Base-by-base conservation (phyloP, 2,888 invertebrate genomes). In the Diarsia dahlii region DNA sequence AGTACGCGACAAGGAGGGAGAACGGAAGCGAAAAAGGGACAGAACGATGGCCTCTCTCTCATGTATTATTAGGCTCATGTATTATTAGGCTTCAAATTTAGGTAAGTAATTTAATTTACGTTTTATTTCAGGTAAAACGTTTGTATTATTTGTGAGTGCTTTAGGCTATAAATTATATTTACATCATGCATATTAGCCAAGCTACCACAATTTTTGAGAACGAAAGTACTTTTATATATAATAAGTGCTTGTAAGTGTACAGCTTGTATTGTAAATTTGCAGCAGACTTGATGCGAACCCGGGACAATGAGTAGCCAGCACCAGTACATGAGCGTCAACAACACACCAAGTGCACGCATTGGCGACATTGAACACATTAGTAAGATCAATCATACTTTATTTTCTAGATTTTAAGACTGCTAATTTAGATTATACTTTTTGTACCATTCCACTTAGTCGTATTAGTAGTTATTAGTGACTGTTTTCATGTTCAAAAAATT, bases 361-460 rank as follows among this genome's bases (percentile, higher is more conserved):
- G 97, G 97, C 80, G 97, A 97, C 90, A 97, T 97, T 90, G 97
- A 97, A 91, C 96, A 97, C 87, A 97, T 97, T 85, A 97, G 97
- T 97, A 86, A 93, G 95, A 74, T 60, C 52, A 65, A 60, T 60
- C 81, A 71, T 48, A 54, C 70, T 46, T 70, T 54, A 63, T 50
- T 69, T 72, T 62, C 54, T 79, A 39, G 15, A 28, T 62, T 54
- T 54, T 54, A 79, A 48, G 65, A 23, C 0, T 34, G 9, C 9
- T 18, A 18, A 18, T 52, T 50, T 45, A 10, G 18, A 10, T 46
- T 60, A 2, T 60, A 72, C 28, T 18, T 15, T 58, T 58, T 50
- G 20, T 74, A 34, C 3, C 28, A 74, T 28, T 73, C 9, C 23
- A 48, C 5, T 73, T 23, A 39, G 8, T 10, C 15, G n/a, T n/a